Percentiles rank a stretch among this genome's conserved stretches.
Conservation (phyloP, 2,113 vertebrate species). For the Hippocampus comes region DNA sequence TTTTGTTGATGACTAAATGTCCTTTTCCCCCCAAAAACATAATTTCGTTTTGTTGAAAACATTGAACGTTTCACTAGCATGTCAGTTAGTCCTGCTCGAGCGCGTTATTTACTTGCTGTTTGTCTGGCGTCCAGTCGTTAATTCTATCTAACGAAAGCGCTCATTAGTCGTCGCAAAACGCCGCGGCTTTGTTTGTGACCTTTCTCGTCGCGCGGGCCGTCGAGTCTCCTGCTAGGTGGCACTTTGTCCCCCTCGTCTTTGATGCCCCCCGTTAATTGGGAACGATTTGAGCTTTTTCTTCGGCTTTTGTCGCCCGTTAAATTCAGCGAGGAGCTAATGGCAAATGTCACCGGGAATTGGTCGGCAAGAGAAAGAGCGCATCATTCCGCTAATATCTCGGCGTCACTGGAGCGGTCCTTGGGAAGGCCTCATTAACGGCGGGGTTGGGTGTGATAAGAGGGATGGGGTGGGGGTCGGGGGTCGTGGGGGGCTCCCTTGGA, state of each 20-base stretch:
- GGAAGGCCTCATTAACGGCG: slow-evolving; percentile 69
- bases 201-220: slow-evolving; percentile 78
- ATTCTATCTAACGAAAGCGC: slow-evolving; percentile 70
- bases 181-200: slow-evolving; percentile 80
- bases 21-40: neutral
- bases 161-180: slow-evolving; percentile 83
- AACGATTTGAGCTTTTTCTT: slow-evolving; percentile 73
- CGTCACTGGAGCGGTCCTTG: slow-evolving; percentile 23
- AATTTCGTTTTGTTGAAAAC: slow-evolving; percentile 15
- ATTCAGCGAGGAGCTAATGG: slow-evolving; percentile 74
- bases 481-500: slow-evolving; percentile 48
- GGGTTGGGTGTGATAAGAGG: too few species aligned
- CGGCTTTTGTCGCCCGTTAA: slow-evolving; percentile 72
- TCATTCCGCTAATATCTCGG: slow-evolving; percentile 41
- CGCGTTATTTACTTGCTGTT: slow-evolving; percentile 23
- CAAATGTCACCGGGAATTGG: slow-evolving; percentile 88
- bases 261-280: slow-evolving; percentile 89
- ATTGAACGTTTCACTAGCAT: neutral
- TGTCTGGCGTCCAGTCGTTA: slow-evolving; percentile 43
- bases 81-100: slow-evolving; percentile 7
- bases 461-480: neutral
- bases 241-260: slow-evolving; percentile 72
- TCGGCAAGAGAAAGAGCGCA: slow-evolving; percentile 70
- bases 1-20: neutral
- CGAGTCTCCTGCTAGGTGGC: slow-evolving; percentile 68